These are phyloP conservation scores for Drosophila nasuta DNA, from an alignment of 1,140 invertebrate genomes.

Conservation along the genomic window DNA sequence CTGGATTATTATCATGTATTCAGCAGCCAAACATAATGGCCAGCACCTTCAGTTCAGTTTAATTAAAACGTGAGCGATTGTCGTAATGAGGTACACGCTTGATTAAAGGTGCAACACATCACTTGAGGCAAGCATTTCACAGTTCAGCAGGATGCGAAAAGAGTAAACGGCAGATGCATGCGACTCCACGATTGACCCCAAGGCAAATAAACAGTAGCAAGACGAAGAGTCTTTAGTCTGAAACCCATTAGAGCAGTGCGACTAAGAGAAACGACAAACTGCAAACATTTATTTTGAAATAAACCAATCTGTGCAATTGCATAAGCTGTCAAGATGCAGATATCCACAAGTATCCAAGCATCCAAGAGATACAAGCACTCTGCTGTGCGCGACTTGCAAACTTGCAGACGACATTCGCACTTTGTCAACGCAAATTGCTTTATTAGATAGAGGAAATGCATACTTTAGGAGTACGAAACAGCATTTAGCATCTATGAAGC, in stretches of 20 bases:
- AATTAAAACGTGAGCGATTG: conserved; percentile 72
- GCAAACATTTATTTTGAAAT: conserved; percentile 44
- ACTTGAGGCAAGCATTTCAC: background rate
- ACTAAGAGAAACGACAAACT: conserved; percentile 48
- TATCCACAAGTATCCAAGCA: conserved; percentile 6
- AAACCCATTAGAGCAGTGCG: conserved; percentile 49
- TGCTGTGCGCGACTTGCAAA: too few species aligned
- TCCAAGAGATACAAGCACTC: too few species aligned
- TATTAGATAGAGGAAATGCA: background rate
- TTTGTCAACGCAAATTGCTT: background rate
- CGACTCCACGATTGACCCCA: conserved; percentile 1
- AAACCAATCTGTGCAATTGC: conserved; percentile 30
- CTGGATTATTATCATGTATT: conserved; percentile 11
- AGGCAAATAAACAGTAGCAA: background rate
- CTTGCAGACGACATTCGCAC: too few species aligned
- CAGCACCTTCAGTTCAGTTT: conserved; percentile 30
- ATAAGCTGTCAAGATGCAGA: conserved; percentile 23
- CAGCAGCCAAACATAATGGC: conserved; percentile 26
- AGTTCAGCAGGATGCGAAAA: conserved; percentile 15
- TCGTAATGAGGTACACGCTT: conserved; percentile 51
- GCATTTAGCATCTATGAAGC: too few species aligned
- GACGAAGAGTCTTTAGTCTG: conserved; percentile 1
- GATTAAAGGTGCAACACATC: conserved; percentile 44
- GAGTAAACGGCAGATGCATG: background rate
- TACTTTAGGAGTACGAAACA: background rate